Evolutionary conservation across 2,113 vertebrate species (phyloP).

Genomic region (Oceanites oceanicus): DNA sequence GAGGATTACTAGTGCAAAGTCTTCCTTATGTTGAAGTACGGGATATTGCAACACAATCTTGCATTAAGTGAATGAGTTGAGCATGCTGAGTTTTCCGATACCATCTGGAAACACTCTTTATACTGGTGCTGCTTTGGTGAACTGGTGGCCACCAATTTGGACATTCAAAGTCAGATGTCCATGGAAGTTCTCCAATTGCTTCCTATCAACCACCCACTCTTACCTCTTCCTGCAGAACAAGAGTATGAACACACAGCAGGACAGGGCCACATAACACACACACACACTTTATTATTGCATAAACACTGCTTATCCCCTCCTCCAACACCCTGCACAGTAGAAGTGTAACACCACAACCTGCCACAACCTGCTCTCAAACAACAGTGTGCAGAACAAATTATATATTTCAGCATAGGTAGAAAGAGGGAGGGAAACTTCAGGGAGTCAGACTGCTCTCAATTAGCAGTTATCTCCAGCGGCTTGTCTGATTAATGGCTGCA

Average conservation of each 20-base stretch:
- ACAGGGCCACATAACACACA: neutral
- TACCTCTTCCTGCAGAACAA: neutral
- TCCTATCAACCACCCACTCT: neutral
- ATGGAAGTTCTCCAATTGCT: neutral
- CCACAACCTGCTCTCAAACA: neutral
- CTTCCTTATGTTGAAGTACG: neutral
- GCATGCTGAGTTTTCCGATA: neutral
- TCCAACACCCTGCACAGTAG: neutral
- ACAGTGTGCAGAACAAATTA: neutral
- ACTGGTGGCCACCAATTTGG: neutral
- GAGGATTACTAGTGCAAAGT: neutral
- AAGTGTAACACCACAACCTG: neutral
- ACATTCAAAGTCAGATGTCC: neutral
- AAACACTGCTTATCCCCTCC: neutral
- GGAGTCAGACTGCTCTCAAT: neutral
- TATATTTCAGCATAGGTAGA: neutral
- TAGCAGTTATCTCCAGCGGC: conserved; percentile 29
- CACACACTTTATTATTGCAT: neutral
- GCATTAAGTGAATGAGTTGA: neutral
- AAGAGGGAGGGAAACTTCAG: neutral
- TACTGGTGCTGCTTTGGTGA: neutral
- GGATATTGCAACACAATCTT: neutral
- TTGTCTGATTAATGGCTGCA: conserved; percentile 37
- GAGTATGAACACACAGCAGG: neutral
- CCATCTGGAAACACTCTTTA: neutral